Base-by-base conservation (phyloP, 2,888 invertebrate genomes). In the Rhagophthalmus giganteus region DNA sequence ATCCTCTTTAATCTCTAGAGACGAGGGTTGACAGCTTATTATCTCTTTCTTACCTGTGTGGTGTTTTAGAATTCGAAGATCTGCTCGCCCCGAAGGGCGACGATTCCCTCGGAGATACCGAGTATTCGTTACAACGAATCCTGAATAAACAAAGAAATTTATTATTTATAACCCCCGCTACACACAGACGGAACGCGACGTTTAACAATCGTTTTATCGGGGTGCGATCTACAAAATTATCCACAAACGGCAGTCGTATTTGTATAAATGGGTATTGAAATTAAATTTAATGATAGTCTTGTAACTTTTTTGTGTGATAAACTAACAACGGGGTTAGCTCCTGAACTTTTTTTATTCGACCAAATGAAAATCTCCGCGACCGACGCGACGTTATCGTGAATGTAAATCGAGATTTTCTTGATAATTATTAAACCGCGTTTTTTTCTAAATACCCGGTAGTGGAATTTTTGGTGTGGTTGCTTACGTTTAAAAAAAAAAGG, bases 21-120 rank as follows among this genome's bases (percentile, higher is more conserved):
- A 62, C 57, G 63, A 62, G 63, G 61, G 63, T 62, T 61, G 61
- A 60, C 63, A 62, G 59, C 60, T 62, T 59, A 62, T 62, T 62
- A 63, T 59, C 60, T 62, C 42, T 54, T 51, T 52, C 51, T 46
- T 46, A 46, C 41, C 45, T 51, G 44, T 30, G 26, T 31, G 33
- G 35, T 42, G 41, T 40, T 37, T 41, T 27, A 42, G 49, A 50
- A 16, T 39, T 32, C 27, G 25, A 33, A 50, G 40, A 49, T 49
- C 34, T 32, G 48, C 34, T 26, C 42, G 26, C 38, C 38, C 28
- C 30, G 14, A 24, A 44, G 37, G 35, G 35, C 24, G 35, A 12
- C 10, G 45, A 35, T 45, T 38, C 47, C 39, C 38, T 32, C 25
- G 8, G 47, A 47, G 47, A 39, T 35, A 35, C 11, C 11, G 38